A percentile compares a stretch with the other conserved stretches of the same genome.
Conservation (phyloP, 2,113 vertebrate species). For the Nannobrachium achirus region DNA sequence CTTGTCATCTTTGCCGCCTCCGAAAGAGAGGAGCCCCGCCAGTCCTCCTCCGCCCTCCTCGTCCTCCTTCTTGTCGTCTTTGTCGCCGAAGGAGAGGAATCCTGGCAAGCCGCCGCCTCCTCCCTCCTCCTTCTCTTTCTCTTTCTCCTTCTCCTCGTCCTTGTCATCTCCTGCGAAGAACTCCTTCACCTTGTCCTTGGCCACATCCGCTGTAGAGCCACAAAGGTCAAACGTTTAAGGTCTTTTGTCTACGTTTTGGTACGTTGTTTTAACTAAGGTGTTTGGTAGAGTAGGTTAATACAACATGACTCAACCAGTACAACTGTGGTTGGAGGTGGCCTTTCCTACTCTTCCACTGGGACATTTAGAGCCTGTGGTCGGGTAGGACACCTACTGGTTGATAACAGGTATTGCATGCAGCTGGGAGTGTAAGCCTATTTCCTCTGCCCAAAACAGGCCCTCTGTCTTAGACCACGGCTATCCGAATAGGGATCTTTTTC, state of each 20-base stretch:
- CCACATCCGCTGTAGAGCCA: conserved; percentile 50
- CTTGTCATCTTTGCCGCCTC: conserved; percentile 10
- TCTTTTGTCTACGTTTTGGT: no score
- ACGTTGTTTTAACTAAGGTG: no score
- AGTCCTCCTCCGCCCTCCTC: conserved; percentile 19
- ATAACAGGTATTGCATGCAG: no score
- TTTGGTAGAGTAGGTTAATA: no score
- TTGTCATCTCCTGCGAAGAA: conserved; percentile 34
- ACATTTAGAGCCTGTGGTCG: no score
- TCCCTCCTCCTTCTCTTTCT: conserved; percentile 14
- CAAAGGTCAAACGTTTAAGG: background rate
- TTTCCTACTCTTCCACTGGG: no score
- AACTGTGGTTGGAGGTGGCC: background rate
- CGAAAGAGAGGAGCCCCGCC: conserved; percentile 44
- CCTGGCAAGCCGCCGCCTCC: conserved; percentile 21
- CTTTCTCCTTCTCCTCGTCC: conserved; percentile 3
- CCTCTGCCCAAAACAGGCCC: no score
- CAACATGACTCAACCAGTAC: background rate
- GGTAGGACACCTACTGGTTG: no score
- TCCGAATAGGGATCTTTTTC: no score
- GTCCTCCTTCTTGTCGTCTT: conserved; percentile 3
- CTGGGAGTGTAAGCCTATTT: no score
- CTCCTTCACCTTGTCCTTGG: conserved; percentile 51
- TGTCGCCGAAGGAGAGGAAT: conserved; percentile 13
- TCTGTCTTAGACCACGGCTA: no score